A percentile compares a stretch with the other conserved stretches of the same genome.
Conservation (phyloP, 2,888 invertebrate species). For the Microctonus brassicae region DNA sequence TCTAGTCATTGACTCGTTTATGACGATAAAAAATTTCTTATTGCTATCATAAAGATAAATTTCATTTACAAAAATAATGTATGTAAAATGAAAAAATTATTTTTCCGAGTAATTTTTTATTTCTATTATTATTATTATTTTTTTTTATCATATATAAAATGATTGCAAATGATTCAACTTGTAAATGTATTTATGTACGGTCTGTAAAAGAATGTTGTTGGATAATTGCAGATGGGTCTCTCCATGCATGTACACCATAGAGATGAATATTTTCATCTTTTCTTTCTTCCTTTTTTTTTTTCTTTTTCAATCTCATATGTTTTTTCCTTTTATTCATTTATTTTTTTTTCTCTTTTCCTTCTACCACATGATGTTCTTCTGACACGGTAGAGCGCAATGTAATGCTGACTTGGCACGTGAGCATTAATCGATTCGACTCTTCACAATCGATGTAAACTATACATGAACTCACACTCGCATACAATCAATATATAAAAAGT, state of each 20-base stretch:
- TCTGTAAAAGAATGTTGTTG: not conserved
- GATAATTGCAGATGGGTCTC: not conserved
- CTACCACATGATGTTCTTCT: not conserved
- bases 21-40: not conserved
- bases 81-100: not conserved
- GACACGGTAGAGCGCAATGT: constrained; percentile 5
- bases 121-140: not conserved
- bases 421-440: constrained; percentile 2
- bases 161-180: not conserved
- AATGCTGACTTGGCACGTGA: constrained; percentile 11
- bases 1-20: not conserved
- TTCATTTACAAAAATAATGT: not conserved
- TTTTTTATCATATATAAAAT: no score
- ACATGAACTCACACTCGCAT: not conserved
- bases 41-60: not conserved
- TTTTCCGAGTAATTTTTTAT: not conserved
- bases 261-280: not conserved
- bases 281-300: not conserved
- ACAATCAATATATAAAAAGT: not conserved
- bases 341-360: not conserved
- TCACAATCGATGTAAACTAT: constrained; percentile 9
- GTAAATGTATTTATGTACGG: no score
- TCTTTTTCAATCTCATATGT: not conserved
- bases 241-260: not conserved
- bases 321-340: not conserved